Percentiles rank a stretch among this genome's conserved stretches.
Conservation (phyloP, 1,140 invertebrate genomes). For the Hydropsyche tenuis region DNA sequence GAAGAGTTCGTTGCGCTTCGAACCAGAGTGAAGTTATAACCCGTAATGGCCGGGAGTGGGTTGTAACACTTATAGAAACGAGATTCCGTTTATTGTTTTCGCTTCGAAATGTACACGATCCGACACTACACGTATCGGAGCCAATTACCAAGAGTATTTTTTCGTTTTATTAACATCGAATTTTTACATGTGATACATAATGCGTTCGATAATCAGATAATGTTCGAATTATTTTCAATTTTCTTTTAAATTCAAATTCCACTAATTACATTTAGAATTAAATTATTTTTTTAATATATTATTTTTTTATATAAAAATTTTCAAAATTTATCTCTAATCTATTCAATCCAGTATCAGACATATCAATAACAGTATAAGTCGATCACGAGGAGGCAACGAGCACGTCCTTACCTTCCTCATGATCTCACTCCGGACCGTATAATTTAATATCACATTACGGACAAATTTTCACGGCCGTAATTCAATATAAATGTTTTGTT, state of each 20-base stretch:
- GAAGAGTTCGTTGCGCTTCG: slow-evolving; percentile 24
- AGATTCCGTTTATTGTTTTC: slow-evolving; percentile 27
- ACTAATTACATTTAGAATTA: too few species aligned
- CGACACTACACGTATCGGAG: not conserved
- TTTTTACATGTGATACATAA: too few species aligned
- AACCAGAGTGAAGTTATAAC: slow-evolving; percentile 27
- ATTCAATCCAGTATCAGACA: slow-evolving; percentile 3
- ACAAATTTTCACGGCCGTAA: slow-evolving; percentile 48
- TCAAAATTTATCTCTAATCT: not conserved
- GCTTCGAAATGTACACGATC: slow-evolving; percentile 23
- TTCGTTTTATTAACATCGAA: too few species aligned
- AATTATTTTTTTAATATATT: too few species aligned
- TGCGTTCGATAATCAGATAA: too few species aligned
- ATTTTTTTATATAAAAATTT: too few species aligned
- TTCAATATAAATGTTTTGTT: slow-evolving; percentile 50
- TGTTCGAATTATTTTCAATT: too few species aligned
- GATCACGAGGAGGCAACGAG: slow-evolving; percentile 10
- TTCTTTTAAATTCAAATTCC: too few species aligned
- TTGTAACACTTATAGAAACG: slow-evolving; percentile 27
- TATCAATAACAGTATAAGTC: slow-evolving; percentile 7
- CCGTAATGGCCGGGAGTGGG: slow-evolving; percentile 23
- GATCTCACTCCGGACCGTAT: slow-evolving; percentile 38
- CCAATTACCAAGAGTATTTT: too few species aligned
- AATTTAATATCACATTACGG: slow-evolving; percentile 48
- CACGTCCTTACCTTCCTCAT: slow-evolving; percentile 7